Base-by-base conservation (phyloP, 2,888 invertebrate species). In the Nemoura dubitans region DNA sequence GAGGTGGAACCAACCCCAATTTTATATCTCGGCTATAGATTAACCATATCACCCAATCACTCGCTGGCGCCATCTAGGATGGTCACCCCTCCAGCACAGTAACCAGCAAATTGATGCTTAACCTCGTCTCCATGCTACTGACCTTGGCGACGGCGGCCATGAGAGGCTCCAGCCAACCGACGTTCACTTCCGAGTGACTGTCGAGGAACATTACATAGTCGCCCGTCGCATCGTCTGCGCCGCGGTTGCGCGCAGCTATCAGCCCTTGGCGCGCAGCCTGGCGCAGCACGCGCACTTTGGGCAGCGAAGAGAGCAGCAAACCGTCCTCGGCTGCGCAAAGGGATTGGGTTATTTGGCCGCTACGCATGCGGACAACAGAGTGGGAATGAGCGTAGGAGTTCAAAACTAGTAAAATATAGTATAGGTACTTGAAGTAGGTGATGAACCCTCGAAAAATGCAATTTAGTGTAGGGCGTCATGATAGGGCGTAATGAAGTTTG, bases 81-180 rank as follows among this genome's bases (percentile, higher is more conserved):
- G 59, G 59, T 59, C 59, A 59, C 21, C 59, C 59, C 3, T 59
- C 59, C 59, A 59, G 16, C 21, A 7, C 3, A 7, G 2, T 3
- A 59, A 16, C 59, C 59, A 21, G 16, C 59, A 59, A 3, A 14
- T 21, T 59, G 21, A 7, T 59, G 59, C 59, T 59, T 59, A 59
- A 59, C 59, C 36, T 59, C 59, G 59, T 1, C 36, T 3, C 36
- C n/a, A 6, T 36, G 36, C n/a, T 2, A 28, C 82, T 25, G 2
- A 84, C 84, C 84, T 84, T 59, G 36, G 91, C 90, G 1, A 91
- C 88, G 28, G 89, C 87, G 77, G 91, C 90, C 87, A 93, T 89
- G 85, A 93, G 89, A 25, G 93, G 92, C 88, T 92, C 91, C 87
- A 93, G 88, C 93, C 92, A 91, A 88, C 90, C 90, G 84, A 89